Evolutionary conservation across 2,113 vertebrate species (phyloP).

Genomic region (Phoenicopterus ruber): DNA sequence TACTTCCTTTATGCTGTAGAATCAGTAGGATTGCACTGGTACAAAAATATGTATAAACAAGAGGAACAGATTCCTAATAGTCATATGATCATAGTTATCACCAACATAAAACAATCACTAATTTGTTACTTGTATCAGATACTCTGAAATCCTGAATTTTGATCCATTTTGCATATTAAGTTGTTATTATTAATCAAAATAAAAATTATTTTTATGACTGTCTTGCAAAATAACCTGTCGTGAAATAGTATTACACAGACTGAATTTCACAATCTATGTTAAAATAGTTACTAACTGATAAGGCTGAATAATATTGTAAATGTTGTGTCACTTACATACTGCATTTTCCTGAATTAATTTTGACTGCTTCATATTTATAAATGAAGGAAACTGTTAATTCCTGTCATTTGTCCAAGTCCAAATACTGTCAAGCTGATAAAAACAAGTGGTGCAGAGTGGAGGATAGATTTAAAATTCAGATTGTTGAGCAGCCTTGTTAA

Average conservation of each 20-base stretch:
- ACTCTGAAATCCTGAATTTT: neutral
- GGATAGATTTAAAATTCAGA: neutral
- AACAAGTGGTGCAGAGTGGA: constrained; percentile 18
- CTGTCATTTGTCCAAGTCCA: constrained; percentile 33
- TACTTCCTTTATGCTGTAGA: neutral
- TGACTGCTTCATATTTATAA: neutral
- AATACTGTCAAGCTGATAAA: constrained; percentile 52
- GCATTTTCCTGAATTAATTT: neutral
- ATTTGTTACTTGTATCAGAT: neutral
- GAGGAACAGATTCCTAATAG: neutral
- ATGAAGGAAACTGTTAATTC: constrained; percentile 1
- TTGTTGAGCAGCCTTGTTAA: constrained; percentile 14
- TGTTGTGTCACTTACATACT: neutral
- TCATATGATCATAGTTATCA: neutral
- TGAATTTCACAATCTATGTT: neutral
- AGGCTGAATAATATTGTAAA: neutral
- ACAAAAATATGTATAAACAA: neutral
- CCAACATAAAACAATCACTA: neutral
- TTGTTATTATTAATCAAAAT: neutral
- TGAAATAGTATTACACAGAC: neutral
- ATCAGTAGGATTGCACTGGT: neutral
- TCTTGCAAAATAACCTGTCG: neutral
- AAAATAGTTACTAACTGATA: neutral
- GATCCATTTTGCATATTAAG: neutral
- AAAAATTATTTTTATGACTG: neutral